Evolutionary conservation across 2,888 invertebrate species (phyloP), one percentile per base, ranked within the genome.

Genomic region (Drosophila siamana): DNA sequence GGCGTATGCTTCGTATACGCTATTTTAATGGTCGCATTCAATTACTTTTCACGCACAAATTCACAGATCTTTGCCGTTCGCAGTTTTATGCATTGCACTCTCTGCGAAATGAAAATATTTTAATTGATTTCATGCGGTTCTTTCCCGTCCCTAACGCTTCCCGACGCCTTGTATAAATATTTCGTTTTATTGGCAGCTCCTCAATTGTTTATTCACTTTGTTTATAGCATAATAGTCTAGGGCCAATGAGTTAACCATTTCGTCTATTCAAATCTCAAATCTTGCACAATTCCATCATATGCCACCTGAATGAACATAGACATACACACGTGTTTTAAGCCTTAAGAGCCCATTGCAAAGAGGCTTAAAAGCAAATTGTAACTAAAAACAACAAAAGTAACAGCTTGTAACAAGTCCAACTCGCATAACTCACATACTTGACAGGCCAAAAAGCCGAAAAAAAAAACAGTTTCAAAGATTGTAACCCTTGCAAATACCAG

Each of bases 71-170:
- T 13, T 8, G 26, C 46, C 41, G 30, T 19, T n/a, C 30, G 19
- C 30, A 19, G 46, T 70, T 71, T 81, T 78, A 75, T 72, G 59
- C 46, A 52, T 60, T 68, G 57, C 52, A 40, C 60, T 59, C 30
- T 51, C 30, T 59, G 15, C 62, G 54, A 52, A 41, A 60, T 52
- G 51, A 64, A 80, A 86, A 81, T 84, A 86, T 86, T 80, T 84
- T 80, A 86, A 86, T 82, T 76, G 86, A 80, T 80, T 84, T 84
- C 78, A 76, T 86, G 78, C 78, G 84, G 68, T 19, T 41, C n/a
- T 55, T 38, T 22, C 22, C 24, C 0, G n/a, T 22, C 11, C n/a
- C 11, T 11, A 16, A 15, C 24, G n/a, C n/a, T n/a, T n/a, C n/a
- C 11, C 61, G 26, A 16, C n/a, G 28, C 13, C 30, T 24, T 61